Evolutionary conservation across 2,797 vertebrate species (phyloP), one percentile per base, ranked within the genome.

Genomic region (Coregonus suidteri): DNA sequence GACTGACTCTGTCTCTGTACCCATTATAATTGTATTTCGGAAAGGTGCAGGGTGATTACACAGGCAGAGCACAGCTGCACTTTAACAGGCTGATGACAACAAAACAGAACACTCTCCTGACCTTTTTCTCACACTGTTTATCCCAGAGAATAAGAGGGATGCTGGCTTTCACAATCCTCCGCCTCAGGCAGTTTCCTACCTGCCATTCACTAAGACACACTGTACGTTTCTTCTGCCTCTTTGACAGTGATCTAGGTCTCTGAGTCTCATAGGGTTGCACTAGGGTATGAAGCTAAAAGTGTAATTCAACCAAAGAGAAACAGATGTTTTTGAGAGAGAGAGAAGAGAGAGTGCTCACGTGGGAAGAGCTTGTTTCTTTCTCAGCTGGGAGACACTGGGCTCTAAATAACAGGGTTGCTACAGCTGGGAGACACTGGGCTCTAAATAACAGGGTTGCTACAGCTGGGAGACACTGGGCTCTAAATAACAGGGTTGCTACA

Each of bases 21-120:
- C 77, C 77, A 84, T 83, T 82, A 81, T 87, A 84, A 86, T 88
- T 85, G 85, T 82, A 76, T 83, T 76, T 78, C 79, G 78, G 51
- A 3, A 77, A 77, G 84, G 82, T 77, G 71, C 47, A 77, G 78
- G 82, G 77, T 86, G 85, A 86, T 86, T 85, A 86, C 68, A 81
- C 71, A 84, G 80, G 83, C 64, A 71, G 70, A 51, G 79, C 74
- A 77, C 81, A 81, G 82, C 76, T 79, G 52, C 70, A 81, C 74
- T 85, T 84, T 86, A 80, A 82, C 66, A 64, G 77, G 74, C 77
- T 80, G 82, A 81, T 83, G 85, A 82, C 79, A 81, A 67, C 65
- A 30, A 75, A 81, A 67, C 30, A 30, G 20, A 4, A 30, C 65
- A 1, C 30, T 83, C 69, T 71, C 81, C 82, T 81, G 79, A 79